Conservation (phyloP, 2,888 invertebrate genomes). For the Leptopilina syphax region DNA sequence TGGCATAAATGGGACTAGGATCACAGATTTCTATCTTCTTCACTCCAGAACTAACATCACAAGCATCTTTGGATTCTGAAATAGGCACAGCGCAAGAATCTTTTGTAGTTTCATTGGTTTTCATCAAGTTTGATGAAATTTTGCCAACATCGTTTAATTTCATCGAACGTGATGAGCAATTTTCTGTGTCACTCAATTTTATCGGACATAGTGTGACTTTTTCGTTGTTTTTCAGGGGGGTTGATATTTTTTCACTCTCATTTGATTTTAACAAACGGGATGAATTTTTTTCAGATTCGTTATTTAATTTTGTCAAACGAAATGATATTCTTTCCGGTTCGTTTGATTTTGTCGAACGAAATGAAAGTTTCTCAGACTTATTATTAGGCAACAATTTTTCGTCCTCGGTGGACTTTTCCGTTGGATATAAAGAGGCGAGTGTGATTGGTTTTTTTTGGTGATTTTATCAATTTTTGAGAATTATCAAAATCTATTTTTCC, state of each 20-base stretch:
- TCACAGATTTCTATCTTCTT: conserved; percentile 31
- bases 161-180: neutral
- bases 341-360: neutral
- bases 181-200: conserved; percentile 6
- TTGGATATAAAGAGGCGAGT: neutral
- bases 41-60: conserved; percentile 53
- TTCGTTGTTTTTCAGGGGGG: neutral
- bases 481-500: conserved; percentile 62
- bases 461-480: conserved; percentile 13
- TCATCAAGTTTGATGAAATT: neutral
- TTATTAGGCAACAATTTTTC: neutral
- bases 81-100: conserved; percentile 2
- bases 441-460: neutral
- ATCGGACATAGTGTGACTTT: neutral
- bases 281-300: neutral
- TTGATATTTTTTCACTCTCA: conserved; percentile 3
- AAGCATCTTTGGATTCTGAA: conserved; percentile 57
- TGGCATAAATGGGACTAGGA: conserved; percentile 61
- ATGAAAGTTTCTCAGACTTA: neutral
- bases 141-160: conserved; percentile 1
- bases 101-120: neutral
- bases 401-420: conserved; percentile 17
- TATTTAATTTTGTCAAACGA: conserved; percentile 2
- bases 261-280: neutral
- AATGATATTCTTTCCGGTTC: neutral